Base-by-base conservation (phyloP, 2,113 vertebrate genomes). In the Hypomesus transpacificus region DNA sequence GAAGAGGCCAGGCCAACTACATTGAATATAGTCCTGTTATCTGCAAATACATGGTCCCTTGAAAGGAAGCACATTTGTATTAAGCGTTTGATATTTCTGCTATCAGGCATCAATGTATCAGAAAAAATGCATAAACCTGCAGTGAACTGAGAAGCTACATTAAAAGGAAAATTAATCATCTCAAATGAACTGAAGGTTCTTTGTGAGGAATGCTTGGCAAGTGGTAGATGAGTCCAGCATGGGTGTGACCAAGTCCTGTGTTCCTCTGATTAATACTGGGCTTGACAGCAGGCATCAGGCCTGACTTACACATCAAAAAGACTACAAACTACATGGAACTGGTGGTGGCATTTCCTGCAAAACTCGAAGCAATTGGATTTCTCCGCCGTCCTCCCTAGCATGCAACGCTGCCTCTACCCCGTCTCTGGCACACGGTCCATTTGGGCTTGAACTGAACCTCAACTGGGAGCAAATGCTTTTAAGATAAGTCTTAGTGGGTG, bases 301-400 rank as follows among this genome's bases (percentile, higher is more conserved):
- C 71, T 84, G 86, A 78, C 82, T 85, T 84, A 64, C 80, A 88
- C 81, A 85, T 87, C 81, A 86, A 87, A 87, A 85, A 65, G 20
- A 4, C 64, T 65, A 46, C 66, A 84, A 78, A 81, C 83, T 18
- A 81, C 76, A 77, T 72, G 71, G 56, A 81, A 75, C 75, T 16
- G 62, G 74, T 84, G 84, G 71, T 46, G 39, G 39, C 78, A 81
- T 83, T 86, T 85, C 60, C 73, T 64, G 69, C 59, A 73, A 73
- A 74, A 65, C 61, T 3, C 14, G 31, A 21, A 24, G 18, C n/a
- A 63, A 53, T 65, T 46, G 11, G 11, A 46, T 46, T 13, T 46
- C 11, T 73, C 79, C 70, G 66, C 82, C 68, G 20, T 21, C 54
- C 16, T 80, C 76, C 70, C 73, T 73, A 71, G 71, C 76, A 70